These are phyloP conservation scores for Cephus pygmeus DNA, from an alignment of 2,888 invertebrate species.

Conservation along the genomic window DNA sequence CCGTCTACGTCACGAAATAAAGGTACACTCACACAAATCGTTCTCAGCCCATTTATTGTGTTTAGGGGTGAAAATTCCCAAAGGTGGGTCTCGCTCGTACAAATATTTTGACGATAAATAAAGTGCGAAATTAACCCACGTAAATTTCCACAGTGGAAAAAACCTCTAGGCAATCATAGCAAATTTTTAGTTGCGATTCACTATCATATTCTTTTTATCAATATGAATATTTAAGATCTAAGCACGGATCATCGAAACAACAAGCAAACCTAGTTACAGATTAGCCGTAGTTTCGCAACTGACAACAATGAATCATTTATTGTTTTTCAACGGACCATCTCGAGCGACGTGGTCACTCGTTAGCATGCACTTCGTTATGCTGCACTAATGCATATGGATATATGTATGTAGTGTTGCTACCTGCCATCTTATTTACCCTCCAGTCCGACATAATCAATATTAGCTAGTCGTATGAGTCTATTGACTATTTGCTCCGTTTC, in stretches of 20 bases:
- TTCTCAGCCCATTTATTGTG: background rate
- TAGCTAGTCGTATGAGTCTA: background rate
- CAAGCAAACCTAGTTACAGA: background rate
- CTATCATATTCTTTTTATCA: background rate
- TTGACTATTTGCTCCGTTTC: background rate
- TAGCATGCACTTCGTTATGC: background rate
- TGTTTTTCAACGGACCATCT: background rate
- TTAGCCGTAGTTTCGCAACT: background rate
- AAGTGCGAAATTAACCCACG: background rate
- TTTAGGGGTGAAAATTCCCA: background rate
- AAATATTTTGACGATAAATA: background rate
- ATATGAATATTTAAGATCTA: background rate
- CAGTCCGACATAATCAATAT: background rate
- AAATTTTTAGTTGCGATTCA: background rate
- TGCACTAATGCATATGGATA: background rate
- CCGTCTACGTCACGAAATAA: background rate
- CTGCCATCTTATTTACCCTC: background rate
- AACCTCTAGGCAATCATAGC: background rate
- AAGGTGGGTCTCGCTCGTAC: background rate
- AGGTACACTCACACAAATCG: background rate
- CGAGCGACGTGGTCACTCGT: background rate
- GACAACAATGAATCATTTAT: background rate
- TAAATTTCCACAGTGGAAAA: background rate
- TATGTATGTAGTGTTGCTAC: background rate
- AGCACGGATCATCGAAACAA: background rate